These are phyloP conservation scores for Nudaria mundana DNA, from an alignment of 2,888 invertebrate genomes.

Conservation along the genomic window DNA sequence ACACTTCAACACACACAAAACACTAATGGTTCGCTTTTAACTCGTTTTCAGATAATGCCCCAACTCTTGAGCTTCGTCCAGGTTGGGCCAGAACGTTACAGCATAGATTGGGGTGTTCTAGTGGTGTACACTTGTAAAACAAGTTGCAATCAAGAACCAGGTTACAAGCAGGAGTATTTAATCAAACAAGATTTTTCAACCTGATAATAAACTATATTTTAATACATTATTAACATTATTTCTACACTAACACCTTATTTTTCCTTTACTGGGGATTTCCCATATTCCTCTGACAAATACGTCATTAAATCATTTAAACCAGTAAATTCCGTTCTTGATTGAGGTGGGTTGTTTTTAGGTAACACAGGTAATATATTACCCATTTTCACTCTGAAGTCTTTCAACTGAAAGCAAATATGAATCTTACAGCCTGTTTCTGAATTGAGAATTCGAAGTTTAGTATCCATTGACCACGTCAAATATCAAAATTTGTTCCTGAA, in stretches of 20 bases:
- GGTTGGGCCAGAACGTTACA: slow-evolving; percentile 81
- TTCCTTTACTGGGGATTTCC: slow-evolving; percentile 49
- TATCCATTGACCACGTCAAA: too few species aligned
- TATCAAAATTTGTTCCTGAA: too few species aligned
- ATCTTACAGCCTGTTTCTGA: too few species aligned
- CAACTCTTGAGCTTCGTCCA: slow-evolving; percentile 87
- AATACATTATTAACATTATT: slow-evolving; percentile 7
- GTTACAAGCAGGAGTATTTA: slow-evolving; percentile 89
- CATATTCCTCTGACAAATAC: slow-evolving; percentile 85
- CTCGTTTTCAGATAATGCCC: slow-evolving; percentile 87
- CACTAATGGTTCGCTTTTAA: not conserved
- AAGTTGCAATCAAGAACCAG: slow-evolving; percentile 85
- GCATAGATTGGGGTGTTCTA: slow-evolving; percentile 95
- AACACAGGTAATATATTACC: slow-evolving; percentile 88
- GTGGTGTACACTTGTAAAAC: slow-evolving; percentile 91
- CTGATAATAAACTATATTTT: slow-evolving; percentile 25
- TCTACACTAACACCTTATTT: slow-evolving; percentile 21
- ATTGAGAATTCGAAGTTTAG: too few species aligned
- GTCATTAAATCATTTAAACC: slow-evolving; percentile 91
- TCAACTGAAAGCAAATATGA: slow-evolving; percentile 86
- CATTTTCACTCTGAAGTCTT: slow-evolving; percentile 91
- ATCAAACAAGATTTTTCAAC: slow-evolving; percentile 91
- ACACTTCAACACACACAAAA: too few species aligned
- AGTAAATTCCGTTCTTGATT: slow-evolving; percentile 92
- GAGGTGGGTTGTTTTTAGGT: slow-evolving; percentile 88